phyloP scores from a whole-genome alignment of 2,888 invertebrate genomes.

The Macrophya alboannulata region DNA sequence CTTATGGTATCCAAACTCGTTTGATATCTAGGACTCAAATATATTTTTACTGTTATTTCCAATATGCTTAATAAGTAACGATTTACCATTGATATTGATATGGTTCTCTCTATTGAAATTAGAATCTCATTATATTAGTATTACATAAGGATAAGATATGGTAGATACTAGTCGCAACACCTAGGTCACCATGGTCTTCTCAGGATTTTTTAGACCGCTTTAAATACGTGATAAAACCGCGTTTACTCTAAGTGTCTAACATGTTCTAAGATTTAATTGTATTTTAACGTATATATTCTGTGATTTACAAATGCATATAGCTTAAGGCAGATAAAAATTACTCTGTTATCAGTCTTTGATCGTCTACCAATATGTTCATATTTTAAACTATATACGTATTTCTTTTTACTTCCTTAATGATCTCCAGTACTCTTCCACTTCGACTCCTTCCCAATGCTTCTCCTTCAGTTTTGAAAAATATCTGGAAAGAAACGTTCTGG shows the following conservation, averaged over 20 bases:
- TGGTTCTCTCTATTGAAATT: not conserved
- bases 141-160: not conserved
- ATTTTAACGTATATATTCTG: slow-evolving; percentile 9
- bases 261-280: not conserved
- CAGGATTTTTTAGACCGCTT: not conserved
- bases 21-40: not conserved
- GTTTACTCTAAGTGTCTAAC: not conserved
- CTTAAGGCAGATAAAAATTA: not conserved
- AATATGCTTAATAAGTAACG: not conserved
- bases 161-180: not conserved
- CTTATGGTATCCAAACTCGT: not conserved
- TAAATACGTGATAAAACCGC: not conserved
- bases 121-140: slow-evolving; percentile 15
- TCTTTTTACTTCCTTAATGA: slow-evolving; percentile 66
- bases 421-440: slow-evolving; percentile 82
- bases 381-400: slow-evolving; percentile 37
- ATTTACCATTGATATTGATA: slow-evolving; percentile 3
- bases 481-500: slow-evolving; percentile 73
- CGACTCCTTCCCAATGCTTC: slow-evolving; percentile 86
- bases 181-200: not conserved
- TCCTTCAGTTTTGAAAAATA: slow-evolving; percentile 80
- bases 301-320: slow-evolving; percentile 28
- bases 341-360: slow-evolving; percentile 3
- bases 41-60: not conserved
- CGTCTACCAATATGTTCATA: slow-evolving; percentile 2